Conservation (phyloP, 1,140 invertebrate genomes). For the Drosophila littoralis region DNA sequence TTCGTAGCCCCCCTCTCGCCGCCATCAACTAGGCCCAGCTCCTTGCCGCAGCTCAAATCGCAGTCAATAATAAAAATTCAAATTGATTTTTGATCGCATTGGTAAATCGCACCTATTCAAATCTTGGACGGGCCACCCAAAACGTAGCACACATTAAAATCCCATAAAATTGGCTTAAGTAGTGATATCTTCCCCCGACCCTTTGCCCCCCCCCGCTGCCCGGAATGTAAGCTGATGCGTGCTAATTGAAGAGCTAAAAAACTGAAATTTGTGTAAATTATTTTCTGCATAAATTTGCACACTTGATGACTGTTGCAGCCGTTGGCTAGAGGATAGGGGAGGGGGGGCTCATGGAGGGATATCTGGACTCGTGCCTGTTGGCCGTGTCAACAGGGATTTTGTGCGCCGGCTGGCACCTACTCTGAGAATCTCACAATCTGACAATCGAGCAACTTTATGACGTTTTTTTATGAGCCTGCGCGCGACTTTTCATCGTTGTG, state of each 20-base stretch:
- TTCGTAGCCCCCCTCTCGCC: not conserved
- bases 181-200: conserved; percentile 1
- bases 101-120: conserved; percentile 71
- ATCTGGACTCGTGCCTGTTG: not conserved
- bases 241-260: conserved; percentile 77
- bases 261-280: conserved; percentile 78
- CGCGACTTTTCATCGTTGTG: conserved; percentile 18
- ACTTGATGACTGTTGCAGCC: conserved; percentile 54
- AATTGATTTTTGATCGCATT: conserved; percentile 74
- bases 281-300: conserved; percentile 71
- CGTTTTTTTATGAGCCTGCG: conserved; percentile 46
- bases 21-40: conserved; percentile 7
- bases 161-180: conserved; percentile 58
- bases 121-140: conserved; percentile 64
- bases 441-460: conserved; percentile 56
- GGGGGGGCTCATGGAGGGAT: not conserved
- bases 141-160: conserved; percentile 66
- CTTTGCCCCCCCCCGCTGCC: not conserved
- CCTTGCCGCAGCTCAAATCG: conserved; percentile 30
- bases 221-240: conserved; percentile 40
- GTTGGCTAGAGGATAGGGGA: too few species aligned
- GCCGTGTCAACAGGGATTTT: conserved; percentile 64
- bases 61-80: conserved; percentile 75
- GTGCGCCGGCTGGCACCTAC: conserved; percentile 2
- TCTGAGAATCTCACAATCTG: conserved; percentile 47